Evolutionary conservation across 2,113 vertebrate genomes (phyloP).

Genomic region (Oenanthe oenanthe): DNA sequence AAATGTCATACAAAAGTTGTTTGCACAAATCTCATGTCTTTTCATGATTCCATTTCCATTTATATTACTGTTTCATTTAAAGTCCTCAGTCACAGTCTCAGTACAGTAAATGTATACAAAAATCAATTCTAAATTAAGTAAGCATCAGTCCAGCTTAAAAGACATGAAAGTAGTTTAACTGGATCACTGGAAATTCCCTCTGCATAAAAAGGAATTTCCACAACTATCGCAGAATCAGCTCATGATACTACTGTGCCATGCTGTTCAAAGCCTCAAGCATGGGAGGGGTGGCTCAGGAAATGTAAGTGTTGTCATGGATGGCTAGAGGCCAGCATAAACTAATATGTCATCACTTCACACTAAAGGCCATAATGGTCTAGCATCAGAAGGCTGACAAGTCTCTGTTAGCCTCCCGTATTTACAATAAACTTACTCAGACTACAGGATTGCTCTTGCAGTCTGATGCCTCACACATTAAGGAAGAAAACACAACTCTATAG

Average conservation of each 20-base stretch:
- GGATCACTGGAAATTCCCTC: constrained; percentile 31
- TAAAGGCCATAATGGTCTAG: background rate
- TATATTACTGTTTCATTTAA: background rate
- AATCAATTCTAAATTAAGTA: constrained; percentile 22
- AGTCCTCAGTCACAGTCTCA: background rate
- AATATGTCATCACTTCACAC: background rate
- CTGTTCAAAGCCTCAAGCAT: background rate
- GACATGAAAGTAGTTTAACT: background rate
- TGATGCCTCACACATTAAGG: background rate
- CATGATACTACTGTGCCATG: background rate
- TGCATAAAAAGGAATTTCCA: constrained; percentile 1
- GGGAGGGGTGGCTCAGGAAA: constrained; percentile 14
- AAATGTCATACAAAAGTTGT: background rate
- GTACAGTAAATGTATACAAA: background rate
- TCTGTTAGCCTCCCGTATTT: background rate
- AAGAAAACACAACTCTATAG: background rate
- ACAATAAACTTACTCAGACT: background rate
- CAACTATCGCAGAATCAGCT: background rate
- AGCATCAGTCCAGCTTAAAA: background rate
- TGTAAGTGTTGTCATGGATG: background rate
- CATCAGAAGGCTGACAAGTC: background rate
- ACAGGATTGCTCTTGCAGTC: background rate
- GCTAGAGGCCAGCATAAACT: background rate
- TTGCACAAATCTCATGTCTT: background rate
- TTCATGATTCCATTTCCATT: background rate